Conservation (phyloP, 2,113 vertebrate species). For the Tychaedon coryphoeus region DNA sequence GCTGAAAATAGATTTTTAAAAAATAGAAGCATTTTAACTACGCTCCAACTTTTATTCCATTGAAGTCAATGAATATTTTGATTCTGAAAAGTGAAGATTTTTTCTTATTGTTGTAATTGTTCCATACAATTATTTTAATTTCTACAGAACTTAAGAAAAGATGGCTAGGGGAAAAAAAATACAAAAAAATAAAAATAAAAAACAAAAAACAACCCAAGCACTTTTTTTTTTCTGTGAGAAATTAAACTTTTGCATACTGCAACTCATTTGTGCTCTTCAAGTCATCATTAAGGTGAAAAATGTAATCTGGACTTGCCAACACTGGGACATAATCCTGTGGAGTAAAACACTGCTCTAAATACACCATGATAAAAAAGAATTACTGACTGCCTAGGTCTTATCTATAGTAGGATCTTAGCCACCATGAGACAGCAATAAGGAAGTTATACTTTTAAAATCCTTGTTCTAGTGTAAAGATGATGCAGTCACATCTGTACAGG, state of each 20-base stretch:
- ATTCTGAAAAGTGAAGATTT: background rate
- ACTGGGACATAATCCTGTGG: background rate
- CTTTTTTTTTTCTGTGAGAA: background rate
- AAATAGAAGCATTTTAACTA: background rate
- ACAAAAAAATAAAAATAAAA: background rate
- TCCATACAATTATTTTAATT: background rate
- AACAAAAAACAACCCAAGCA: too few relatives aligned
- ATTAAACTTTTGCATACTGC: background rate
- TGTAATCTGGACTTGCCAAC: background rate
- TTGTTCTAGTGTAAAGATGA: background rate
- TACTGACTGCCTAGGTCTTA: background rate
- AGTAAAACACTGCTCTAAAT: background rate
- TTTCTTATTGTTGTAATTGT: background rate
- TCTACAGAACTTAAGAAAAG: background rate
- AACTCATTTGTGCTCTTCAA: background rate
- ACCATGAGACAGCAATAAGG: background rate
- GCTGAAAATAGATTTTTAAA: background rate
- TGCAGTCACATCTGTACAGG: background rate
- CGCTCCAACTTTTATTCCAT: background rate
- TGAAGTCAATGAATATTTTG: background rate
- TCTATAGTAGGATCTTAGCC: background rate
- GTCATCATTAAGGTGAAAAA: background rate
- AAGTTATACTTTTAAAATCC: background rate
- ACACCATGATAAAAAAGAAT: background rate
- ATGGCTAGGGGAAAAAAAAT: rapidly evolving